Evolutionary conservation across 2,113 vertebrate species (phyloP).

Genomic region (Bubo blakistoni): DNA sequence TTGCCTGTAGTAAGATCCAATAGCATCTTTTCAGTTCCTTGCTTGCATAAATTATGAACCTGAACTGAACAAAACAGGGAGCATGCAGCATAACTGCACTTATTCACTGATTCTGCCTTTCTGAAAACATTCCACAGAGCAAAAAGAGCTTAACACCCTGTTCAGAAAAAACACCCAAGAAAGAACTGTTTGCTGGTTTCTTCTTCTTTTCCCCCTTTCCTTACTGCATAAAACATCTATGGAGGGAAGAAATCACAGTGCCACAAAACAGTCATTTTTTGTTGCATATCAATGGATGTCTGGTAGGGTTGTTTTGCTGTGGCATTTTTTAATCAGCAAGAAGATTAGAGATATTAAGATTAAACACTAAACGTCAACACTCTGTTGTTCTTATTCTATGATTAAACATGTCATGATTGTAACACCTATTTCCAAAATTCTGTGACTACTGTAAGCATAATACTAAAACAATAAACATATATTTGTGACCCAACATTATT

Average conservation of each 20-base stretch:
- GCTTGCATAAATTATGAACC: slow-evolving; percentile 78
- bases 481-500: not conserved
- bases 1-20: slow-evolving; percentile 75
- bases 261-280: not conserved
- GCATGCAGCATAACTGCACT: slow-evolving; percentile 29
- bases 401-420: accelerated
- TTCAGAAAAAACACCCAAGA: not conserved
- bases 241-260: not conserved
- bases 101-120: not conserved
- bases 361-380: not conserved
- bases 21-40: slow-evolving; percentile 65
- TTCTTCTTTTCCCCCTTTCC: not conserved
- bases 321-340: not conserved
- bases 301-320: not conserved
- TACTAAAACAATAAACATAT: not conserved
- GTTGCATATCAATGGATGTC: not conserved
- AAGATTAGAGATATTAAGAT: not conserved
- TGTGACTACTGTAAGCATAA: not conserved
- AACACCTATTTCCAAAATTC: not conserved
- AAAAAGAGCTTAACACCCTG: not conserved
- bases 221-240: not conserved
- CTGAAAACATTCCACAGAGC: slow-evolving; percentile 24
- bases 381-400: not conserved
- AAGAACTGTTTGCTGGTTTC: not conserved
- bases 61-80: slow-evolving; percentile 65